Evolutionary conservation across 2,113 vertebrate species (phyloP).

Genomic region (Forbesichthys papilliferus): DNA sequence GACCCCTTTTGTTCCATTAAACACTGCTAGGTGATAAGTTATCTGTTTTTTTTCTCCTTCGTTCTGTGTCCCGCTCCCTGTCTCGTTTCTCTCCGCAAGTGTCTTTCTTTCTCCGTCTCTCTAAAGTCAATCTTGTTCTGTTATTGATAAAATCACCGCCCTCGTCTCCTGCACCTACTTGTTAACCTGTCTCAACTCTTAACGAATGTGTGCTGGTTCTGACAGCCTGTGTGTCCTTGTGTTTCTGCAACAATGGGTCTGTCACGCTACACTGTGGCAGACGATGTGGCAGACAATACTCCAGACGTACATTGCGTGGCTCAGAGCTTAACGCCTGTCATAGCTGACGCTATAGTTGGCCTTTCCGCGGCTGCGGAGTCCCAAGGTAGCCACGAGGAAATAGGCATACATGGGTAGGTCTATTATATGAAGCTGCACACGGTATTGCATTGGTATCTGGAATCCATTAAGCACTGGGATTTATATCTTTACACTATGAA

Average conservation of each 20-base stretch:
- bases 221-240: neutral
- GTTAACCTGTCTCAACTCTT: neutral
- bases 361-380: neutral
- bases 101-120: neutral
- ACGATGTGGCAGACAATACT: neutral
- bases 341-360: neutral
- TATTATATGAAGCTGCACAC: slow-evolving; percentile 9
- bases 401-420: neutral
- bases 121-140: neutral
- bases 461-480: slow-evolving; percentile 22
- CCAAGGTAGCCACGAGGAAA: slow-evolving; percentile 2
- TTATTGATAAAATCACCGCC: neutral
- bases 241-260: slow-evolving; percentile 30
- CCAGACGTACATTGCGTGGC: neutral
- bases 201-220: neutral
- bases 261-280: neutral
- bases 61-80: neutral
- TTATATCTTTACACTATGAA: neutral
- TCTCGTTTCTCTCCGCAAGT: slow-evolving; percentile 2
- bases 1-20: slow-evolving; percentile 31
- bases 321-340: neutral
- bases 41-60: slow-evolving; percentile 23
- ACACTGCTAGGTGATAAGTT: slow-evolving; percentile 26
- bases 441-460: neutral
- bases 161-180: neutral